Base-by-base conservation (phyloP, 2,888 invertebrate species). In the Dendrolimus houi region DNA sequence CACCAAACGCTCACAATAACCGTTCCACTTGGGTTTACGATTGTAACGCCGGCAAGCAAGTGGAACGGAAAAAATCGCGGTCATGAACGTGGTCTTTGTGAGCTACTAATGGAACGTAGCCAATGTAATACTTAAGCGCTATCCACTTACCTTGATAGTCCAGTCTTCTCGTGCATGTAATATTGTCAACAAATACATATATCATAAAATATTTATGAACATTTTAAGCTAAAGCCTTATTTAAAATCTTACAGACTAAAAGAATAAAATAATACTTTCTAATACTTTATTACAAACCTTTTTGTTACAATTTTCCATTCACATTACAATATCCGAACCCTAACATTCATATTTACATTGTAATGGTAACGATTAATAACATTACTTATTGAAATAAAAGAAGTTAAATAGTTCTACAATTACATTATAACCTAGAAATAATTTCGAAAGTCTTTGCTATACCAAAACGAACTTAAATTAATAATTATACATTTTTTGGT, bases 401-500 rank as follows among this genome's bases (percentile, higher is more conserved):
- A 70, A 69, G 68, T 86, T 87, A 86, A 89, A 88, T 86, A 86
- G 71, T 56, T 65, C 62, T 71, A 66, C 59, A 54, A 57, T 62
- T 73, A 80, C 74, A 70, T 68, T 62, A 70, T 76, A 80, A 78
- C 77, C 81, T 85, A 85, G 74, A 76, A 87, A 83, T 87, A 81
- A 86, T 85, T 85, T 83, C 75, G 83, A 85, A 89, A 88, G 84
- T 79, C 77, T 80, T 76, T 71, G 64, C 65, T 77, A 78, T 77
- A 88, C 87, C 89, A 89, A 87, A 85, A 81, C 75, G 67, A 81
- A 79, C 79, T 85, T 77, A 79, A 71, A 68, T 69, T 66, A 78
- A 62, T 71, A 87, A 86, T 47, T 87, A 86, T 85, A 88, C 83
- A 88, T 77, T 87, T 84, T 90, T 90, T 87, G 89, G 88, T 87